Evolutionary conservation across 2,888 invertebrate genomes (phyloP).

Genomic region (Eledone cirrhosa): DNA sequence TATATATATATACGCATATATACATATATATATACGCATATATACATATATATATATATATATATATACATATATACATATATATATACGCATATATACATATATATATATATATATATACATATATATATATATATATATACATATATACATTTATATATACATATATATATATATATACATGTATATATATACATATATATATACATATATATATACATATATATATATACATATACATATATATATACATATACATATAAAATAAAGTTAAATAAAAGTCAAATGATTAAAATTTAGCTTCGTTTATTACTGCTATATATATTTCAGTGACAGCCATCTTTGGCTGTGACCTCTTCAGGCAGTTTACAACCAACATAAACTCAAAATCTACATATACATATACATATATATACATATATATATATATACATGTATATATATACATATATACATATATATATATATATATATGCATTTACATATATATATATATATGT

Average conservation of each 20-base stretch:
- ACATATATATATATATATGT: no score
- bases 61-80: not conserved
- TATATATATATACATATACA: constrained; percentile 2
- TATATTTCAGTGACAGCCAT: no score
- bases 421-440: no score
- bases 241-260: constrained; percentile 6
- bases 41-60: not conserved
- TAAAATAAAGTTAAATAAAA: no score
- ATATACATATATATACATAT: no score
- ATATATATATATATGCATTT: no score
- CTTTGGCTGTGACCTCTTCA: no score
- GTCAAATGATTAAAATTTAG: no score
- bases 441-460: no score
- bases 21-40: not conserved
- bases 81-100: not conserved
- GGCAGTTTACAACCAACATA: no score
- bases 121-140: not conserved
- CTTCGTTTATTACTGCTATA: no score
- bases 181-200: not conserved
- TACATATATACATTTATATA: not conserved
- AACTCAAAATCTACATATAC: no score
- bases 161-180: not conserved
- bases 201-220: not conserved
- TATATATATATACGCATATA: not conserved
- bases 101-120: constrained; percentile 2